Evolutionary conservation across 2,797 vertebrate species (phyloP), one percentile per base, ranked within the genome.

Genomic region (Karalla daura): DNA sequence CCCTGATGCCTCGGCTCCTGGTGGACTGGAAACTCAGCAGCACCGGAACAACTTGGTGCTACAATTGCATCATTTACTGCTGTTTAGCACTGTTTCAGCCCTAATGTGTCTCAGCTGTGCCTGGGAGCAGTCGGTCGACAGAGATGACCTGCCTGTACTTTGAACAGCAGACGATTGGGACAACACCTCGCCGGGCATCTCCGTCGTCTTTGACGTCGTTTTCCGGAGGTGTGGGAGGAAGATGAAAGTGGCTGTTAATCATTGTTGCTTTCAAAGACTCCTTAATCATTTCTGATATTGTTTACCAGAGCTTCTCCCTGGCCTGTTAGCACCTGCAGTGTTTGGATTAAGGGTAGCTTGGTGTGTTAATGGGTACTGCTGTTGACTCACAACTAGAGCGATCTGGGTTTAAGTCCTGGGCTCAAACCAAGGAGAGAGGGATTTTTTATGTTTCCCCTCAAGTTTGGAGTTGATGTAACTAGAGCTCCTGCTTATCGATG

Each of bases 11-110:
- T 70, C 73, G 72, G 49, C 71, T 84, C 56, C 55, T 62, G 20
- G 49, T 35, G 36, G 75, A 61, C 65, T 73, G 60, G 68, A 70
- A 65, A 36, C 61, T 67, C 14, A 81, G 35, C 63, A 80, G 83
- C 75, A 67, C 81, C 45, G 75, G 45, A 70, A 74, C 66, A 50
- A 74, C 75, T 91, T 55, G 78, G 55, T 55, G 33, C 70, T 76
- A 74, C 74, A 74, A 91, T 87, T 76, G 40, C 0, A 28, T 56
- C 79, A 68, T 81, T 86, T 72, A 56, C 62, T 76, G 63, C 83
- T 83, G 70, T 86, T 92, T 71, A 85, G 64, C 55, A 30, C 85
- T 46, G 28, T 81, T 91, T 77, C 78, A 78, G 65, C 61, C 65
- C 50, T 70, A 15, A 55, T 75, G 70, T 51, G 67, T 64, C 81